phyloP scores from a whole-genome alignment of 2,888 invertebrate genomes.

The Piscicola geometra region DNA sequence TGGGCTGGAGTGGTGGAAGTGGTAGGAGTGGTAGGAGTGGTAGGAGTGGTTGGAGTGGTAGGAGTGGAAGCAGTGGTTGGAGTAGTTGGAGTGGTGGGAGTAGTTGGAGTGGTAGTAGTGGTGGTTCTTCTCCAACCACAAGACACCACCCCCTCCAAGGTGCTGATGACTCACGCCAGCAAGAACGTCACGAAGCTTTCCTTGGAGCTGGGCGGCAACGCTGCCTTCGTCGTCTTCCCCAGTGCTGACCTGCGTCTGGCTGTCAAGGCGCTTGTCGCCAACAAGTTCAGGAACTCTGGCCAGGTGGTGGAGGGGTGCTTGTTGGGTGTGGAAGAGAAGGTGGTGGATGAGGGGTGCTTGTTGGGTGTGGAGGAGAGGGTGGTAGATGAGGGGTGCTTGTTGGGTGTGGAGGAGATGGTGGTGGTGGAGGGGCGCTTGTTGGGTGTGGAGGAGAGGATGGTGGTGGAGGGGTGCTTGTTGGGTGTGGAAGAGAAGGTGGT shows the following conservation, averaged over 20 bases:
- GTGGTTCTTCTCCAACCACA: no score
- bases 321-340: background rate
- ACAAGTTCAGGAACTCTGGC: slow-evolving; percentile 91
- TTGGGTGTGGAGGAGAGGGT: background rate
- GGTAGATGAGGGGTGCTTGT: background rate
- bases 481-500: no score
- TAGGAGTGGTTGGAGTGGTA: no score
- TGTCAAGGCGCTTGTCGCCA: slow-evolving; percentile 76
- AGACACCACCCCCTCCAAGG: slow-evolving; percentile 47
- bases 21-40: no score
- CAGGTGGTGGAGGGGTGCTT: slow-evolving; percentile 58
- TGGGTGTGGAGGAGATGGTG: background rate
- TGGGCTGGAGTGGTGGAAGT: no score
- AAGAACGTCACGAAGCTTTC: slow-evolving; percentile 79
- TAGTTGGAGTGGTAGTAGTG: no score
- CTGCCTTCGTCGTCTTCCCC: slow-evolving; percentile 92
- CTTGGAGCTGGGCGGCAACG: slow-evolving; percentile 96
- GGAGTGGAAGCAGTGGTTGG: no score
- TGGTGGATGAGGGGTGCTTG: background rate
- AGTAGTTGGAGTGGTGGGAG: no score
- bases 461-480: no score
- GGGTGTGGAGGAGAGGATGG: no score
- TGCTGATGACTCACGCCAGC: slow-evolving; percentile 73
- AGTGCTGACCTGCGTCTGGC: slow-evolving; percentile 82
- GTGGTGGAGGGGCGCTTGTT: no score